Evolutionary conservation across 2,113 vertebrate genomes (phyloP).

Genomic region (Nesoenas mayeri): DNA sequence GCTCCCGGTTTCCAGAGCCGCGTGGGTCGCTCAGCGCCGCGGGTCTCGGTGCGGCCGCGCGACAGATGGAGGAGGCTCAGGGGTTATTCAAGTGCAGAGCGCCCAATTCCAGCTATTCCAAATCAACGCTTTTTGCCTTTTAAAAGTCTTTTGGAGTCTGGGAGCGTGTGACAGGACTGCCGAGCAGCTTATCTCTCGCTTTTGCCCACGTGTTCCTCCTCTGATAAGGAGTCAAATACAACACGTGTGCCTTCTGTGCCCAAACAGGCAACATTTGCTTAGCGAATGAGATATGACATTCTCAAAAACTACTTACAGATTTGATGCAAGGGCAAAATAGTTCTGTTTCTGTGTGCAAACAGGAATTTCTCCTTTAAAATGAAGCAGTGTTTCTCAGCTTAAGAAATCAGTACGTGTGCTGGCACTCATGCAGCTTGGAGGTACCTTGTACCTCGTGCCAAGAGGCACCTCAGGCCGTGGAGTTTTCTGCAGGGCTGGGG

Average conservation of each 20-base stretch:
- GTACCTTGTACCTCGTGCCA: background rate
- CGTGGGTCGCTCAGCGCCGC: fast-evolving
- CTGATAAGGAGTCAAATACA: constrained; percentile 53
- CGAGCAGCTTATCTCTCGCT: constrained; percentile 30
- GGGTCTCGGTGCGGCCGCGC: background rate
- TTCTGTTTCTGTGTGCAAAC: background rate
- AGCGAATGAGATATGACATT: constrained; percentile 23
- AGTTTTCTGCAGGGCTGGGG: background rate
- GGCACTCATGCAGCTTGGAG: background rate
- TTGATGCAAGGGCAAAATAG: constrained; percentile 37
- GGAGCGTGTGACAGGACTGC: background rate
- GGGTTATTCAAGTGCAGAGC: background rate
- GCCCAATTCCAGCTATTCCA: background rate
- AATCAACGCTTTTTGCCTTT: constrained; percentile 30
- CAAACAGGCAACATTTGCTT: constrained; percentile 44
- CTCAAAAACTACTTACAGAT: constrained; percentile 50
- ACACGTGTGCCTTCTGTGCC: background rate
- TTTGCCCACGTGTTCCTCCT: background rate
- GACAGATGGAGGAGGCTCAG: background rate
- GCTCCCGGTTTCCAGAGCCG: background rate
- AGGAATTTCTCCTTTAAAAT: background rate
- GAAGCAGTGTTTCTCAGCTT: background rate
- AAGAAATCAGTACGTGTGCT: background rate
- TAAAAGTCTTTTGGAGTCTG: constrained; percentile 40
- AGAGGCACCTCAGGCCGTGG: background rate